Conservation (phyloP, 1,140 invertebrate species). For the Andrena cerasifolii region DNA sequence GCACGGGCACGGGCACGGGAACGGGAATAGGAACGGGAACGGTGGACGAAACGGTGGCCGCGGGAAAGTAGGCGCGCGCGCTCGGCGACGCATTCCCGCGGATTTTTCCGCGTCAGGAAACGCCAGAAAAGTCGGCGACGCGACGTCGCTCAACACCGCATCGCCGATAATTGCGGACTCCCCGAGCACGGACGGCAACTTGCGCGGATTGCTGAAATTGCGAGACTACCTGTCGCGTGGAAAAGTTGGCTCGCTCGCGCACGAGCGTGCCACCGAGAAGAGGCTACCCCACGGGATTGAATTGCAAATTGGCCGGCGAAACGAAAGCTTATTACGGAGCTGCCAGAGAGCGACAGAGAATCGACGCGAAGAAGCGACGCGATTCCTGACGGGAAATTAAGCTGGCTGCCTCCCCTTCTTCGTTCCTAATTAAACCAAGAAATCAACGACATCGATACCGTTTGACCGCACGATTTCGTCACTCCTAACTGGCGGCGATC, state of each 20-base stretch:
- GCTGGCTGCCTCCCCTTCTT: not conserved
- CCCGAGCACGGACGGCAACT: not conserved
- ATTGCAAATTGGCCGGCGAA: not conserved
- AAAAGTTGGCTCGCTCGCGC: constrained; percentile 8
- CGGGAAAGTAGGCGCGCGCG: constrained; percentile 49
- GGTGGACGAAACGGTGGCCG: constrained; percentile 19
- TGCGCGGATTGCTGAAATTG: constrained; percentile 22
- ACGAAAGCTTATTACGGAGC: constrained; percentile 13
- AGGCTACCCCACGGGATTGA: no score
- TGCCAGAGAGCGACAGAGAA: not conserved
- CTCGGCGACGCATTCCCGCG: constrained; percentile 46
- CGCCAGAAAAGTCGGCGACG: constrained; percentile 38
- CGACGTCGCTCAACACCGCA: not conserved
- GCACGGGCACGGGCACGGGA: constrained; percentile 5
- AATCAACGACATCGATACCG: constrained; percentile 3
- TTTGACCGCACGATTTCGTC: constrained; percentile 22
- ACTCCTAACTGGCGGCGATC: not conserved
- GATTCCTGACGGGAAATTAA: not conserved
- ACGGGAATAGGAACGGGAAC: constrained; percentile 11
- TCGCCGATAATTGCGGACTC: constrained; percentile 30
- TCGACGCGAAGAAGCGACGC: no score
- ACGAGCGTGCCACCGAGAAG: no score
- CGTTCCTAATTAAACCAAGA: constrained; percentile 4
- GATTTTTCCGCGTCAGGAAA: constrained; percentile 56
- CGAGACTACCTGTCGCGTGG: not conserved